Evolutionary conservation across 2,113 vertebrate genomes (phyloP).

Genomic region (Antennarius striatus): DNA sequence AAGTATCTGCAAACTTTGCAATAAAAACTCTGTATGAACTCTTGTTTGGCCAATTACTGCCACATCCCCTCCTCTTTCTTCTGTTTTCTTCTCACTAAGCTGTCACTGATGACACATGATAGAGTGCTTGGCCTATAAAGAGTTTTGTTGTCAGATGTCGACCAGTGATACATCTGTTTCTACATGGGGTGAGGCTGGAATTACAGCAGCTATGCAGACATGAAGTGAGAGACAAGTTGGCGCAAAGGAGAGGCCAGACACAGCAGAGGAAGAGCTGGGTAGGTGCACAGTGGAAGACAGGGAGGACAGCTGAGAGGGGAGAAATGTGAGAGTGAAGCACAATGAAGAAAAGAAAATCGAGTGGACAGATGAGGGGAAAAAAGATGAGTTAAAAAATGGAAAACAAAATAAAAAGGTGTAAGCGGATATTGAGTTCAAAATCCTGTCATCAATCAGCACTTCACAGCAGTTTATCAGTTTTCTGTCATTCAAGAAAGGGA

Average conservation of each 20-base stretch:
- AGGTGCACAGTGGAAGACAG: background rate
- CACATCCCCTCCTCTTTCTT: background rate
- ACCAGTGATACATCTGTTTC: slow-evolving; percentile 63
- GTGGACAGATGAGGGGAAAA: background rate
- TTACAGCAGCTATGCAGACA: slow-evolving; percentile 54
- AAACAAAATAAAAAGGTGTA: slow-evolving; percentile 14
- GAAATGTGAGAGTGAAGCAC: background rate
- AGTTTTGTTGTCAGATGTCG: slow-evolving; percentile 56
- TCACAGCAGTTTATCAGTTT: too few relatives aligned
- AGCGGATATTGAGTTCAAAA: slow-evolving; percentile 19
- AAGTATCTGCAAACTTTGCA: background rate
- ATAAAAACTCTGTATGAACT: background rate
- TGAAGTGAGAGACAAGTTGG: slow-evolving; percentile 45
- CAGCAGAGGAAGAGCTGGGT: background rate
- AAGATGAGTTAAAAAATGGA: background rate
- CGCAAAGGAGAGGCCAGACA: slow-evolving; percentile 7
- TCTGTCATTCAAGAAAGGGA: too few relatives aligned
- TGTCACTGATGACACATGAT: slow-evolving; percentile 60
- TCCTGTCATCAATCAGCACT: slow-evolving; percentile 10
- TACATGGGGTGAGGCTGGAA: slow-evolving; percentile 45
- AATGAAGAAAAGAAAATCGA: background rate
- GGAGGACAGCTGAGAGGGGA: background rate
- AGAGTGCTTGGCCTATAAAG: slow-evolving; percentile 49
- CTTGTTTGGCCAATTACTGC: background rate
- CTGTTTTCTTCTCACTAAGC: slow-evolving; percentile 4